Percentiles rank a stretch among this genome's conserved stretches.
phyloP scores from a whole-genome alignment of 2,888 invertebrate species.

The Pocota personata region DNA sequence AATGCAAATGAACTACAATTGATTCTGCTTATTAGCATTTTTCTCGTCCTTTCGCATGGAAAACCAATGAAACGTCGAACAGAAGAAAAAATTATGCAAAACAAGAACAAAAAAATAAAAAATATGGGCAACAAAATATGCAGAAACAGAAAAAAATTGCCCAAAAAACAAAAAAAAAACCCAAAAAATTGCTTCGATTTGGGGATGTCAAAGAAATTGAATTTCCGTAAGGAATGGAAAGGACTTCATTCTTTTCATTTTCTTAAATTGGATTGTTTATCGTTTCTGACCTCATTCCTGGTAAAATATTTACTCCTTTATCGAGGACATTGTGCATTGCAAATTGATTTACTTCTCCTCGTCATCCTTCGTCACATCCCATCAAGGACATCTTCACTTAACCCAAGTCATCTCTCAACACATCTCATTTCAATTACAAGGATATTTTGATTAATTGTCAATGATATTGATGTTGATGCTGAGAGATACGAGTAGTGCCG shows the following conservation, averaged over 20 bases:
- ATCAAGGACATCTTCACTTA: constrained; percentile 25
- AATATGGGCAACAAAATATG: constrained; percentile 21
- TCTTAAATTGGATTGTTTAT: constrained; percentile 38
- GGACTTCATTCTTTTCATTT: neutral
- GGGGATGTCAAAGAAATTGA: constrained; percentile 50
- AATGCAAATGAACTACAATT: constrained; percentile 67
- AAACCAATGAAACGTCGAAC: constrained; percentile 29
- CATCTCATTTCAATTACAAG: constrained; percentile 43
- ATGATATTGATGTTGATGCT: constrained; percentile 19
- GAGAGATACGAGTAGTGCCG: neutral
- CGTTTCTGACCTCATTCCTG: constrained; percentile 33
- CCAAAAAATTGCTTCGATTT: constrained; percentile 29
- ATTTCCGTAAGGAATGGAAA: constrained; percentile 31
- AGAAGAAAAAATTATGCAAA: constrained; percentile 7
- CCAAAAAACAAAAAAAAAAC: neutral
- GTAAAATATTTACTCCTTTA: constrained; percentile 39
- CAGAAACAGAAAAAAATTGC: neutral
- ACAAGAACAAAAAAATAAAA: neutral
- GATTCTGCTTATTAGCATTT: constrained; percentile 68
- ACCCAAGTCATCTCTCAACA: constrained; percentile 1
- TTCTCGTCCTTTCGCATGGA: constrained; percentile 57
- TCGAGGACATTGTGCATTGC: constrained; percentile 6
- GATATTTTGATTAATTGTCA: constrained; percentile 53
- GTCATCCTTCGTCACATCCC: neutral
- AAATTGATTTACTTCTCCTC: neutral